phyloP scores from a whole-genome alignment of 2,797 vertebrate genomes.

The Anas bahamensis region DNA sequence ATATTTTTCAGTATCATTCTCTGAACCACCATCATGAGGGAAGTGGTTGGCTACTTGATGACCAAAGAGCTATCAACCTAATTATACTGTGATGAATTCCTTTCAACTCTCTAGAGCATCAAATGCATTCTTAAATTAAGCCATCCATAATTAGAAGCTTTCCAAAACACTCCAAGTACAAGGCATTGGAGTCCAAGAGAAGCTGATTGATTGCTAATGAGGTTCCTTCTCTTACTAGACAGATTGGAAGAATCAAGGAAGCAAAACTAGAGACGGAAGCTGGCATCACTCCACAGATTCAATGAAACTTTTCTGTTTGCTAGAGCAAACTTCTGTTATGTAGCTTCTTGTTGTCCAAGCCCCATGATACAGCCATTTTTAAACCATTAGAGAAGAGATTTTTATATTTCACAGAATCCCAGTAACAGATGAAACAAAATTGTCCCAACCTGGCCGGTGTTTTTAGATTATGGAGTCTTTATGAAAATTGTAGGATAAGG shows the following conservation, averaged over 20 bases:
- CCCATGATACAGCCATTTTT: not conserved
- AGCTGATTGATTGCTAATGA: conserved; percentile 46
- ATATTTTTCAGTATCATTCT: not conserved
- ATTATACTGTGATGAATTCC: conserved; percentile 45
- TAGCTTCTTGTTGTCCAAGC: not conserved
- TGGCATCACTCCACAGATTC: not conserved
- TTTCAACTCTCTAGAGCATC: conserved; percentile 46
- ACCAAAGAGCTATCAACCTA: conserved; percentile 37
- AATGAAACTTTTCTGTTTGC: not conserved
- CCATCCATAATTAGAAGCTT: conserved; percentile 47
- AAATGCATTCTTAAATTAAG: conserved; percentile 38
- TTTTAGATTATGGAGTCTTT: not conserved
- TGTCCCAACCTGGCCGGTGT: not conserved
- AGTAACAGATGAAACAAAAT: not conserved
- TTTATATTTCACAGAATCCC: not conserved
- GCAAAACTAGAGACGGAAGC: not conserved
- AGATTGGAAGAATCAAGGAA: conserved; percentile 3
- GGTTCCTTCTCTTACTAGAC: not conserved
- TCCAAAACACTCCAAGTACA: not conserved
- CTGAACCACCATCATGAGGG: not conserved
- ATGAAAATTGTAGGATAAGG: not conserved
- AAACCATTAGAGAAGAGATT: not conserved
- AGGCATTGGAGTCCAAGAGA: not conserved
- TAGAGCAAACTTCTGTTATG: not conserved
- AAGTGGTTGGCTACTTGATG: not conserved